These are phyloP conservation scores for Neomorphus geoffroyi DNA, from an alignment of 2,797 vertebrate species.

Conservation along the genomic window DNA sequence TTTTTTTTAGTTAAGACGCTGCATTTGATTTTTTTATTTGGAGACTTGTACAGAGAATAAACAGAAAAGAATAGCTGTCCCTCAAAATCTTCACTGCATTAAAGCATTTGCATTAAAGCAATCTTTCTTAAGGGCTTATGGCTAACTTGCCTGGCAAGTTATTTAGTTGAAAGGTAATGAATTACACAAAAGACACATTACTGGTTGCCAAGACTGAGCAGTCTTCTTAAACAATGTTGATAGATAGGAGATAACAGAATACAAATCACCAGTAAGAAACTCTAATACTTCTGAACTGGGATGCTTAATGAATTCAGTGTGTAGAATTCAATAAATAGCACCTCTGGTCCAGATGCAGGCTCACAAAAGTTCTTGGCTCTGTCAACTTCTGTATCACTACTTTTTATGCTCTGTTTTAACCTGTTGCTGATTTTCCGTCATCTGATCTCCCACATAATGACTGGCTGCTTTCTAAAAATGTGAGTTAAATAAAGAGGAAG, in stretches of 20 bases:
- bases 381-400: background rate
- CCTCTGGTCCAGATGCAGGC: background rate
- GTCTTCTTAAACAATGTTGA: background rate
- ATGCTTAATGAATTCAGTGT: rapidly evolving
- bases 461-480: background rate
- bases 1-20: background rate
- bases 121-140: background rate
- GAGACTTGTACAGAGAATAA: background rate
- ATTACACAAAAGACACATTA: background rate
- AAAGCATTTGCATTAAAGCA: background rate
- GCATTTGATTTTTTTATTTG: background rate
- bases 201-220: background rate
- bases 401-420: background rate
- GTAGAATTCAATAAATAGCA: background rate
- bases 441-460: background rate
- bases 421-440: background rate
- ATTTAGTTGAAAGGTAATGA: background rate
- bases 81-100: background rate
- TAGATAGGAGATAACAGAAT: background rate
- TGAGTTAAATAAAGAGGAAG: background rate
- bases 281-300: background rate
- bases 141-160: background rate
- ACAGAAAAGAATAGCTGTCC: background rate
- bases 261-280: background rate
- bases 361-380: background rate